A percentile compares a stretch with the other conserved stretches of the same genome.
These are phyloP conservation scores for Metalampra italica DNA, from an alignment of 2,888 invertebrate genomes.

Conservation along the genomic window DNA sequence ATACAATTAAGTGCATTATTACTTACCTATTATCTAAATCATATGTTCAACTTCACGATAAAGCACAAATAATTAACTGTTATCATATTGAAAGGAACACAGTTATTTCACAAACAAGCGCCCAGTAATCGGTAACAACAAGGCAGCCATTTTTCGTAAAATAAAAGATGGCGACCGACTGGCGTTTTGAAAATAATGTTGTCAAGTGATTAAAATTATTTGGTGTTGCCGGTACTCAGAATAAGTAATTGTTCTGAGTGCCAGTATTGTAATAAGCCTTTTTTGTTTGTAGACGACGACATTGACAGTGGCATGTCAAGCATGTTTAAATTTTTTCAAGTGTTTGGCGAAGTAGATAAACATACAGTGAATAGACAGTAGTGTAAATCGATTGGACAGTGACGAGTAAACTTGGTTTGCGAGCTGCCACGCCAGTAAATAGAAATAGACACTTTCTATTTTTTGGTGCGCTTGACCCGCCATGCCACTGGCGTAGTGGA, in stretches of 20 bases:
- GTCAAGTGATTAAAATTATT: constrained; percentile 16
- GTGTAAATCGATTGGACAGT: too few species aligned
- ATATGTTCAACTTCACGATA: constrained; percentile 35
- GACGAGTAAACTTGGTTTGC: too few species aligned
- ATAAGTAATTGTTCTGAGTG: background rate
- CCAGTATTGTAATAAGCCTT: too few species aligned
- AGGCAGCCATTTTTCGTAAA: constrained; percentile 70
- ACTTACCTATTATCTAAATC: constrained; percentile 52
- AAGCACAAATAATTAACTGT: constrained; percentile 35
- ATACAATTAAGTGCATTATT: constrained; percentile 8
- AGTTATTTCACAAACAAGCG: constrained; percentile 68
- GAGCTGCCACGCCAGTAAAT: too few species aligned
- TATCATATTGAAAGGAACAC: constrained; percentile 60
- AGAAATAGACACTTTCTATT: too few species aligned
- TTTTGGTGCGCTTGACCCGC: too few species aligned
- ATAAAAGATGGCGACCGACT: constrained; percentile 39
- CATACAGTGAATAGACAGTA: too few species aligned
- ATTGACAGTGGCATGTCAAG: too few species aligned
- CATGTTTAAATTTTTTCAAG: too few species aligned
- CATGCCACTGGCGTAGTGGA: too few species aligned
- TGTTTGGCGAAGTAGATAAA: too few species aligned
- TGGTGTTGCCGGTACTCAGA: background rate
- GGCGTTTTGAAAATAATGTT: constrained; percentile 15
- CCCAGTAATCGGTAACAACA: constrained; percentile 75
- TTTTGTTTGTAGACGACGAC: too few species aligned